A percentile compares a stretch with the other conserved stretches of the same genome.
phyloP scores from a whole-genome alignment of 2,113 vertebrate genomes.

The Rhinopomastus cyanomelas region DNA sequence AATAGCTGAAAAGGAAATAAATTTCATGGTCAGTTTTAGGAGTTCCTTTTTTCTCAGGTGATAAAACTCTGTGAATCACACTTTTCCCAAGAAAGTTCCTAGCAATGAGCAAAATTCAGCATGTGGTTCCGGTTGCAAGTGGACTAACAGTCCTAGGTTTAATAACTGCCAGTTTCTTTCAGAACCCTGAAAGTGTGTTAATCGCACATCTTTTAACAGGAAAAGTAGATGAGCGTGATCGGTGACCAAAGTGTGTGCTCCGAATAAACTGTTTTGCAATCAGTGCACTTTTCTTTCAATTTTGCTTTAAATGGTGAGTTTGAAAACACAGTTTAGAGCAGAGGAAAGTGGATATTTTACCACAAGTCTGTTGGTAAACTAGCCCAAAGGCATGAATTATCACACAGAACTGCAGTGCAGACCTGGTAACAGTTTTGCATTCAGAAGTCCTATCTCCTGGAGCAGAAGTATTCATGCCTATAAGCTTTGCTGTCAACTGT shows the following conservation, averaged over 20 bases:
- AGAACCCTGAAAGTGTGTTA: background rate
- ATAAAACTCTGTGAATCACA: background rate
- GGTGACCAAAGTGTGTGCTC: background rate
- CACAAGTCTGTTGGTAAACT: background rate
- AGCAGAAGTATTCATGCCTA: background rate
- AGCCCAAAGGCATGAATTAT: background rate
- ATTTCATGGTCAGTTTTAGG: background rate
- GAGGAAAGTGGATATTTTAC: background rate
- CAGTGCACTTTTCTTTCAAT: background rate
- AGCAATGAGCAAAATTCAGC: background rate
- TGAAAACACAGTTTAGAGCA: background rate
- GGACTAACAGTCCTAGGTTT: background rate
- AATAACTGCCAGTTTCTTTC: background rate
- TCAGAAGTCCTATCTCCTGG: background rate
- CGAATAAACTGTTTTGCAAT: background rate
- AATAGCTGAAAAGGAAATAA: background rate
- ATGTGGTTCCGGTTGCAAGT: background rate
- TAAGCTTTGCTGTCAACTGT: background rate
- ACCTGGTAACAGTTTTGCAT: background rate
- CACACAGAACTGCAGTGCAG: background rate
- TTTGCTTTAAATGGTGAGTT: background rate
- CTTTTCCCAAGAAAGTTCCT: background rate
- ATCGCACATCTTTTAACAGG: background rate
- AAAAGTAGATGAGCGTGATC: background rate
- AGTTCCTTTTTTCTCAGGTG: background rate